Conservation (phyloP, 2,888 invertebrate genomes). For the Drosophila affinis region DNA sequence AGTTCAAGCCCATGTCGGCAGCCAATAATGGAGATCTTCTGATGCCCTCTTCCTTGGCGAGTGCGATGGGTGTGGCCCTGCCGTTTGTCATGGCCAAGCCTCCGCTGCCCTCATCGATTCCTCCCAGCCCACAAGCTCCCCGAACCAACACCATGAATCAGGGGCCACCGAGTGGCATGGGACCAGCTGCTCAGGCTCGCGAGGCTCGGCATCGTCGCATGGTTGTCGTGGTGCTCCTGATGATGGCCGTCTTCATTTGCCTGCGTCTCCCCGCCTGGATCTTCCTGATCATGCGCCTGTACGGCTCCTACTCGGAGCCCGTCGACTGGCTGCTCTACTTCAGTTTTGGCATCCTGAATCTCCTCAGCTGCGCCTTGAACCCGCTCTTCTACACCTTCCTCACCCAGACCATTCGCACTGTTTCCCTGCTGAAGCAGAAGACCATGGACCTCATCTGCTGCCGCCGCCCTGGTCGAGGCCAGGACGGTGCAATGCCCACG, state of each 20-base stretch:
- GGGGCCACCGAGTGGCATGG: constrained; percentile 26
- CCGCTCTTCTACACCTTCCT: constrained; percentile 87
- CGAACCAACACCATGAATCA: not conserved
- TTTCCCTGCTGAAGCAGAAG: constrained; percentile 44
- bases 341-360: constrained; percentile 84
- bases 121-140: not conserved
- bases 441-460: constrained; percentile 36
- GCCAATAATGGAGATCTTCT: constrained; percentile 34
- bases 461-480: not conserved
- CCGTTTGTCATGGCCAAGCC: constrained; percentile 28
- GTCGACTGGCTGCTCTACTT: constrained; percentile 85
- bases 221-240: constrained; percentile 85
- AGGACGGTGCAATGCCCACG: constrained; percentile 46
- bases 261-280: constrained; percentile 86
- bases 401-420: constrained; percentile 84
- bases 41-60: constrained; percentile 51
- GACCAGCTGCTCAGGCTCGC: constrained; percentile 61
- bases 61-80: constrained; percentile 58
- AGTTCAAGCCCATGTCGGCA: not conserved
- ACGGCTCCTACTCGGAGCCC: constrained; percentile 69
- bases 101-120: not conserved
- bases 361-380: constrained; percentile 85
- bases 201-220: constrained; percentile 85
- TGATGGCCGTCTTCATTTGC: constrained; percentile 85
- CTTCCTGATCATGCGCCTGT: constrained; percentile 84